Conservation (phyloP, 2,797 vertebrate genomes). For the Pangasius mekongensis region DNA sequence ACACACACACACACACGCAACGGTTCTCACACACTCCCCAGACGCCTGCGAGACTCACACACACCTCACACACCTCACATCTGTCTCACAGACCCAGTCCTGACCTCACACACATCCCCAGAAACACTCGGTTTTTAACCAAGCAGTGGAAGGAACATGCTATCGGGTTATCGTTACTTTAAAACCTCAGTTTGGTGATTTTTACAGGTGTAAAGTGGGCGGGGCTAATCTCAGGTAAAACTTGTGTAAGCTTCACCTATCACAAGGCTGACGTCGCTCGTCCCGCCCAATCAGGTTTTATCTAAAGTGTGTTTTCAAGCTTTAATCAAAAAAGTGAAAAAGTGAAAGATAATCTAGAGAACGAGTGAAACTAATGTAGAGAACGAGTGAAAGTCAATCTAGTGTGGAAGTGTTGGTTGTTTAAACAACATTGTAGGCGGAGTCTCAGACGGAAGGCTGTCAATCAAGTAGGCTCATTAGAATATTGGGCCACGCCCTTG, state of each 20-base stretch:
- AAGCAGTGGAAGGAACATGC: not conserved
- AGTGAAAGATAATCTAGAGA: not conserved
- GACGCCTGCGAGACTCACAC: constrained; percentile 47
- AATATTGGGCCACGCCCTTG: not conserved
- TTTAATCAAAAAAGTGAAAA: not conserved
- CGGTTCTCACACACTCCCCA: constrained; percentile 72
- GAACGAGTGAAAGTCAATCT: too few relatives aligned
- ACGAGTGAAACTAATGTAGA: not conserved
- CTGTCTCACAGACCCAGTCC: constrained; percentile 78
- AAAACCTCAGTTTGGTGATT: too few relatives aligned
- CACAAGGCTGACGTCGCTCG: not conserved
- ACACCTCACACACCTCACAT: constrained; percentile 69
- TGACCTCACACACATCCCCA: constrained; percentile 60
- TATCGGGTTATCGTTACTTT: not conserved
- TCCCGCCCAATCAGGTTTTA: not conserved
- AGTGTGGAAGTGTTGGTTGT: not conserved
- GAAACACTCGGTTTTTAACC: not conserved
- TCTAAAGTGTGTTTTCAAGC: not conserved
- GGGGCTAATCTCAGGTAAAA: not conserved
- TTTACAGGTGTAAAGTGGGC: not conserved
- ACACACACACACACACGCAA: constrained; percentile 62
- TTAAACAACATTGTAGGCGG: not conserved
- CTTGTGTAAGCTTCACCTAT: not conserved
- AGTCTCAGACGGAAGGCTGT: not conserved
- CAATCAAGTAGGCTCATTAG: not conserved